A percentile compares a stretch with the other conserved stretches of the same genome.
These are phyloP conservation scores for Rousettus madagascariensis DNA, from an alignment of 2,797 vertebrate species.

Conservation along the genomic window DNA sequence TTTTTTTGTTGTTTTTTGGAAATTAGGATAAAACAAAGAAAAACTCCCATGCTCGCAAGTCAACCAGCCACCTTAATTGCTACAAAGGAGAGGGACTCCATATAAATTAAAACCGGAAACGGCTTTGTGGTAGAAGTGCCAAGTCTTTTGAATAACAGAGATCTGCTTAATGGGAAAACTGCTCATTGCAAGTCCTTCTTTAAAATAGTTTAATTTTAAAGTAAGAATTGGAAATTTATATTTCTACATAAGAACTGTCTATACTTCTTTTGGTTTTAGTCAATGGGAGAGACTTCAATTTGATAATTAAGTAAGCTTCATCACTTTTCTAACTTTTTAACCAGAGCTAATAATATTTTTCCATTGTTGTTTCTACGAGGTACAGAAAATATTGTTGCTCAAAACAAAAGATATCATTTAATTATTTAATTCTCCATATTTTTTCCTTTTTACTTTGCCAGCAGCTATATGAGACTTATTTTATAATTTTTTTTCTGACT, in stretches of 20 bases:
- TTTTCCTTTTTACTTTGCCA: neutral
- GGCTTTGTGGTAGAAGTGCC: neutral
- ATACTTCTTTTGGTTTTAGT: conserved; percentile 6
- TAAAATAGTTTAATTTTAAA: conserved; percentile 64
- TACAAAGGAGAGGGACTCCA: neutral
- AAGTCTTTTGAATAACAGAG: conserved; percentile 10
- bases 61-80: neutral
- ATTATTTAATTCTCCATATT: conserved; percentile 15
- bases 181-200: neutral
- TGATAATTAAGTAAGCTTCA: conserved; percentile 1
- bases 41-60: neutral
- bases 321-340: conserved; percentile 4
- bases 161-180: neutral
- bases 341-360: neutral
- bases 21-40: conserved; percentile 2
- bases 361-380: neutral
- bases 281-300: conserved; percentile 17
- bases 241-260: neutral
- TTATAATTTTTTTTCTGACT: conserved; percentile 56
- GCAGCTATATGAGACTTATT: conserved; percentile 48
- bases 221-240: neutral
- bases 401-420: conserved; percentile 57
- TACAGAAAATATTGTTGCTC: neutral
- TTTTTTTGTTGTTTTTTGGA: neutral
- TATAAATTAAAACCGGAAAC: conserved; percentile 30